Percentiles rank a stretch among this genome's conserved stretches.
phyloP scores from a whole-genome alignment of 2,797 vertebrate genomes.

The Rhyacichthys aspro region DNA sequence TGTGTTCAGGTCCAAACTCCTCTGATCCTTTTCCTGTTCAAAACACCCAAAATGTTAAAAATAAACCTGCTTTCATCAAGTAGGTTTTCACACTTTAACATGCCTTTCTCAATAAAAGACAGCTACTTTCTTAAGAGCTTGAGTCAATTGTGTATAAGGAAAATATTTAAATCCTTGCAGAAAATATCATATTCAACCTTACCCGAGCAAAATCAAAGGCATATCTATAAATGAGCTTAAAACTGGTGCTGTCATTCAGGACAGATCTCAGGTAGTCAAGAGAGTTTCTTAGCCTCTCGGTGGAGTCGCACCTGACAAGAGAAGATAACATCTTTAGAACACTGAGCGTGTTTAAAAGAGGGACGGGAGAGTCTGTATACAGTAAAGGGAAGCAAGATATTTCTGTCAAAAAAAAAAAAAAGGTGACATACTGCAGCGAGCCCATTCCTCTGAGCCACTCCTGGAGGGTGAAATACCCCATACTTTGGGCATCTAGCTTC shows the following conservation, averaged over 20 bases:
- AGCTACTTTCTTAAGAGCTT: conserved; percentile 8
- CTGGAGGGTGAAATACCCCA: conserved; percentile 99
- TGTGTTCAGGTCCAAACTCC: conserved; percentile 99
- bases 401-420: too few species aligned
- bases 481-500: conserved; percentile 99
- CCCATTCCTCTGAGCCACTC: conserved; percentile 99
- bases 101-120: conserved; percentile 16
- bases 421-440: conserved; percentile 91
- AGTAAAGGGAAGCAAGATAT: neutral
- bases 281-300: conserved; percentile 95
- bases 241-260: conserved; percentile 96
- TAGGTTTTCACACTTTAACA: neutral
- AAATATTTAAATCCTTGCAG: neutral
- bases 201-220: conserved; percentile 99
- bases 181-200: conserved; percentile 71
- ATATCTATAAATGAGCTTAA: conserved; percentile 99
- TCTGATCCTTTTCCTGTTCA: conserved; percentile 97
- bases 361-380: neutral
- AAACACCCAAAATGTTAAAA: conserved; percentile 34
- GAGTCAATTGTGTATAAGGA: conserved; percentile 8
- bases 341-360: neutral
- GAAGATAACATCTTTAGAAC: conserved; percentile 43
- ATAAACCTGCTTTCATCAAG: too few species aligned
- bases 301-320: conserved; percentile 92
- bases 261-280: conserved; percentile 98